Conservation (phyloP, 2,888 invertebrate genomes). For the Eutolmus rufibarbis region DNA sequence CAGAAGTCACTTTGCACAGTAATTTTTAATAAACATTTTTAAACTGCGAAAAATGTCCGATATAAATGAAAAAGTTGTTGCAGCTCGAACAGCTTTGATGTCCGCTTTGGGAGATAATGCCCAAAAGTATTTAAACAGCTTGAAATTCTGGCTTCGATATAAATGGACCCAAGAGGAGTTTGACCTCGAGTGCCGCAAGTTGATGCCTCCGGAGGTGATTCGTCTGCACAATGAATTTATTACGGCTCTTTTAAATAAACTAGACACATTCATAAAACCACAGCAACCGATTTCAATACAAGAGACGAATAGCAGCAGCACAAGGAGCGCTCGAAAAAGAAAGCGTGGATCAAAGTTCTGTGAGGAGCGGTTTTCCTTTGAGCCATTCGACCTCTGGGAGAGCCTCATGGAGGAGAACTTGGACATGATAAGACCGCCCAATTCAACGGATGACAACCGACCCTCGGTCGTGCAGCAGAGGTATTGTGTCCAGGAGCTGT, state of each 20-base stretch:
- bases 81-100: slow-evolving; percentile 56
- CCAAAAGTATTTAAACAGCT: slow-evolving; percentile 73
- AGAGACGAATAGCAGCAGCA: slow-evolving; percentile 50
- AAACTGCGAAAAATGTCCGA: slow-evolving; percentile 41
- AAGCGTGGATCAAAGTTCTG: slow-evolving; percentile 64
- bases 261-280: slow-evolving; percentile 61
- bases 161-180: slow-evolving; percentile 85
- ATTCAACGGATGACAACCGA: slow-evolving; percentile 39
- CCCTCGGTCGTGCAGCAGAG: slow-evolving; percentile 60
- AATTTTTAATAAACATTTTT: neutral
- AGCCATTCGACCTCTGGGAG: slow-evolving; percentile 69
- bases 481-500: slow-evolving; percentile 75
- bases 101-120: slow-evolving; percentile 72
- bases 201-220: slow-evolving; percentile 75
- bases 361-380: slow-evolving; percentile 69
- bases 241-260: slow-evolving; percentile 79
- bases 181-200: slow-evolving; percentile 77
- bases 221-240: slow-evolving; percentile 86
- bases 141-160: slow-evolving; percentile 79
- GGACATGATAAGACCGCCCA: slow-evolving; percentile 55
- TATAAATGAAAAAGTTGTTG: slow-evolving; percentile 55
- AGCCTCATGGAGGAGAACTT: slow-evolving; percentile 66
- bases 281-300: slow-evolving; percentile 47
- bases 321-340: slow-evolving; percentile 62
- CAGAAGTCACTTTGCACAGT: neutral